Percentiles rank a stretch among this genome's conserved stretches.
Conservation (phyloP, 2,797 vertebrate species). For the Lacerta agilis region DNA sequence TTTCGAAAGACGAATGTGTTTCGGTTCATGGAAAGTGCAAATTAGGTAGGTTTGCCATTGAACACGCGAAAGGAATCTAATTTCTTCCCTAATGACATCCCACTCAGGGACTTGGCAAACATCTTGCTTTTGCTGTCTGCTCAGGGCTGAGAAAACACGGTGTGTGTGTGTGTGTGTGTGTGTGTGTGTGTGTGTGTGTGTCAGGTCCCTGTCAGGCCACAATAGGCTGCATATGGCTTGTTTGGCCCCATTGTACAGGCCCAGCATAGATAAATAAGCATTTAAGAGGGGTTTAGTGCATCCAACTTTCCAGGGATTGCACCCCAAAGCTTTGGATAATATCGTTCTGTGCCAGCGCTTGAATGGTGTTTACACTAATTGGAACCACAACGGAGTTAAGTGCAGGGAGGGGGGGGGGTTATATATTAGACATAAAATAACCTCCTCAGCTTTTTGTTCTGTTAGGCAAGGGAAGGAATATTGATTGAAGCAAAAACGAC, state of each 20-base stretch:
- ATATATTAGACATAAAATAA: neutral
- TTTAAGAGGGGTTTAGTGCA: neutral
- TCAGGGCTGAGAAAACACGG: neutral
- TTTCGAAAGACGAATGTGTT: no score
- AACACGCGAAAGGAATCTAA: no score
- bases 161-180: no score
- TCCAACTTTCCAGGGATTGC: neutral
- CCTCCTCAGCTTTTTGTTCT: neutral
- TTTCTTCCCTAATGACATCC: neutral
- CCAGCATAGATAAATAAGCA: neutral
- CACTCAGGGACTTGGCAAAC: neutral
- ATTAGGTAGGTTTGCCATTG: no score
- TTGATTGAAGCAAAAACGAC: slow-evolving; percentile 9
- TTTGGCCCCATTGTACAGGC: neutral
- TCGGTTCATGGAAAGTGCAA: no score
- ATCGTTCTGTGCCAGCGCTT: neutral
- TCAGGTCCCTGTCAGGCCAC: no score
- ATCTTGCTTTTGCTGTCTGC: neutral
- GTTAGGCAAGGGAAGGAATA: neutral
- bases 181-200: no score
- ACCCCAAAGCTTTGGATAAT: slow-evolving; percentile 8
- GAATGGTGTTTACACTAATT: neutral
- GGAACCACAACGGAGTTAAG: neutral
- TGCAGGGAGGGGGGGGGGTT: neutral
- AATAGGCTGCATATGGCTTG: neutral